Evolutionary conservation across 2,888 invertebrate species (phyloP), one percentile per base, ranked within the genome.

Genomic region (Melanostoma scalare): DNA sequence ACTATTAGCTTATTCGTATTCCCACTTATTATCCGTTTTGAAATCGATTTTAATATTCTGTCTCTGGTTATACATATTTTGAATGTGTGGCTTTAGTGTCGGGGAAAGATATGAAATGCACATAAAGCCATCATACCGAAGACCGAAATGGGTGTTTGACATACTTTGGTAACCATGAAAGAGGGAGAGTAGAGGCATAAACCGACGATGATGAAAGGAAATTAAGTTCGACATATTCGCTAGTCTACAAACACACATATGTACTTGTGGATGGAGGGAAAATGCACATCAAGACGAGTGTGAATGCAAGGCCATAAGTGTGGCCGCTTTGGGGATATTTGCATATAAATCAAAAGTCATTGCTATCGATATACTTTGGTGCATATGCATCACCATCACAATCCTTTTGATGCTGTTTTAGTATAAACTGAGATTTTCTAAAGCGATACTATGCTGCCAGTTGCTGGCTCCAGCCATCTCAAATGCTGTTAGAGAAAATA

Each of bases 261-360:
- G 6, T 42, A 42, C 0, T n/a, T n/a, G n/a, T n/a, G n/a, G n/a
- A n/a, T n/a, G n/a, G n/a, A 42, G 42, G 20, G 20, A 20, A 42
- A 6, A 42, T 42, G 8, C 5, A 61, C 36, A 35, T 20, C 61
- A 61, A 48, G 48, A 42, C 20, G 65, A 40, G 42, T 55, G n/a
- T 33, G 50, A 60, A 56, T 36, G 9, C 55, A 52, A 44, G 42
- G n/a, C 58, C 48, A 36, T 40, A 65, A 40, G 73, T 40, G 40
- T 53, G 61, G 61, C 36, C 61, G 73, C 74, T 74, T 68, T 48
- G 40, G 60, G 58, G 58, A 63, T 80, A 82, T 82, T 82, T 82
- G 77, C 81, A 82, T 82, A 77, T 82, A 82, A 82, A 82, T 82
- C 81, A 82, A 82, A 77, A 77, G 61, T 61, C 77, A 73, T 82